A percentile compares a stretch with the other conserved stretches of the same genome.
Conservation (phyloP, 2,797 vertebrate species). For the Manis crassicaudata region DNA sequence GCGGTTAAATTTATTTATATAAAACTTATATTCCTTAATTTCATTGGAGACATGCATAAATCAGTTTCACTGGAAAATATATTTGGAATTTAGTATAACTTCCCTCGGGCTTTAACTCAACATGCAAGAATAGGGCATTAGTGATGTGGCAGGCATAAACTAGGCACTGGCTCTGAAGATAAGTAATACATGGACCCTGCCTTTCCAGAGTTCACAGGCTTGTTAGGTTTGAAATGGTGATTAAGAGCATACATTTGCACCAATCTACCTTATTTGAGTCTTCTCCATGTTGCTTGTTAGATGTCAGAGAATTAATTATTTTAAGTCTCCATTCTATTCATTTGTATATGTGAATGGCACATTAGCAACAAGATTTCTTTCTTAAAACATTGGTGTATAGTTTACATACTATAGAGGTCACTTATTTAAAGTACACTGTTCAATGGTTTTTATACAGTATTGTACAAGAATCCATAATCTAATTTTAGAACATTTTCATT, state of each 20-base stretch:
- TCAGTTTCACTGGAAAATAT: slow-evolving; percentile 20
- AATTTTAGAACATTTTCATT: slow-evolving; percentile 20
- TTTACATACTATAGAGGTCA: background rate
- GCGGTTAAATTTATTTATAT: slow-evolving; percentile 55
- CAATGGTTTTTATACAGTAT: background rate
- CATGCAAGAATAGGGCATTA: background rate
- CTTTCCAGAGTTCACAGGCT: background rate
- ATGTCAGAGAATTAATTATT: background rate
- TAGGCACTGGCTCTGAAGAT: background rate
- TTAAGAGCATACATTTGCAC: background rate
- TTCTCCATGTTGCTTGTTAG: background rate
- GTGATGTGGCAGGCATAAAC: background rate
- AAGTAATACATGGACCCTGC: background rate
- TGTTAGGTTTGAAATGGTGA: background rate
- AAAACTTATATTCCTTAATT: slow-evolving; percentile 12
- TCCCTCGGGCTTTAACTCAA: background rate
- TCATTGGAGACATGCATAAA: slow-evolving; percentile 7
- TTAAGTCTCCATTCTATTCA: background rate
- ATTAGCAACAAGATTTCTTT: background rate
- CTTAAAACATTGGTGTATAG: background rate
- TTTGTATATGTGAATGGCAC: background rate
- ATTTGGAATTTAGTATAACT: slow-evolving; percentile 3
- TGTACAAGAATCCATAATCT: background rate
- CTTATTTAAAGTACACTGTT: background rate
- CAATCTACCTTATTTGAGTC: background rate